phyloP scores from a whole-genome alignment of 2,888 invertebrate genomes.

The Dryococelus australis region DNA sequence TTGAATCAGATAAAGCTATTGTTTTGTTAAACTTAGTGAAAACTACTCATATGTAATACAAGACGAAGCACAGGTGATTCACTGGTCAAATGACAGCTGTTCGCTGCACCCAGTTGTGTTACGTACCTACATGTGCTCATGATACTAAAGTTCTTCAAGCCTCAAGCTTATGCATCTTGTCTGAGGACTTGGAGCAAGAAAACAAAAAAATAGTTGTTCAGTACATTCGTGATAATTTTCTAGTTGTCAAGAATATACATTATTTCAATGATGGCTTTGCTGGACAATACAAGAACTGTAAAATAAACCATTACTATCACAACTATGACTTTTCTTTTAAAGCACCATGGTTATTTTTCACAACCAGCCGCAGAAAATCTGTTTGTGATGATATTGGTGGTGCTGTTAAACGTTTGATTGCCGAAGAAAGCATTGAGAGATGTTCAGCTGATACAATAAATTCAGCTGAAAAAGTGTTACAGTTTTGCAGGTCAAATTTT shows the following conservation, averaged over 20 bases:
- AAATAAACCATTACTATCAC: neutral
- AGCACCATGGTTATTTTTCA: no score
- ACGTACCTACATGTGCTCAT: no score
- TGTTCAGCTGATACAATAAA: neutral
- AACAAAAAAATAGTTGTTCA: no score
- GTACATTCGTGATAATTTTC: neutral
- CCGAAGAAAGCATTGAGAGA: neutral
- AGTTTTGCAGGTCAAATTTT: neutral
- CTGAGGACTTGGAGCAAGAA: no score
- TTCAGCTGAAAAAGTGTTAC: neutral
- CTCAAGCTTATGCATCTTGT: no score
- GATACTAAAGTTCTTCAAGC: no score
- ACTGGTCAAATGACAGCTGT: neutral
- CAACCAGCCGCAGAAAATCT: no score
- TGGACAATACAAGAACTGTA: constrained; percentile 11
- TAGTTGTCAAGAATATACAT: neutral
- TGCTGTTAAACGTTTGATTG: neutral
- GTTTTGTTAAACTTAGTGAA: neutral
- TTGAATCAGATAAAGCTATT: constrained; percentile 8
- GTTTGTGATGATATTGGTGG: no score
- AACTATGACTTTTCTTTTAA: no score
- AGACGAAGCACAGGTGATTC: constrained; percentile 19
- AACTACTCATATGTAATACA: neutral
- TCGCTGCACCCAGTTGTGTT: neutral
- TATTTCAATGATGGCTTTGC: neutral